phyloP scores from a whole-genome alignment of 2,113 vertebrate species.

The Mesocricetus auratus region DNA sequence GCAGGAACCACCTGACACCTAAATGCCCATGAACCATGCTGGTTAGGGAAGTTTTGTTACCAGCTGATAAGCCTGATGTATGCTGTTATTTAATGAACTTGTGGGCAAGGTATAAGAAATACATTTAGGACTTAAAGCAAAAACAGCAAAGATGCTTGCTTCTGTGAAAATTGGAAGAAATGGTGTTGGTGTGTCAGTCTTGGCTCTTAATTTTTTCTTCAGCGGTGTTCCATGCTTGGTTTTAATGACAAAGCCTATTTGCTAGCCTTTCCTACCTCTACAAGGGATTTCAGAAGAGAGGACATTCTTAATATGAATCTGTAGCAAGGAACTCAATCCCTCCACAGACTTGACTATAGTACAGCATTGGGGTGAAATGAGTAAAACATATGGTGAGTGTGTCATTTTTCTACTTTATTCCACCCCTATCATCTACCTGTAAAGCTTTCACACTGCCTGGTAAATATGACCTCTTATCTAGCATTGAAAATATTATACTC shows the following conservation, averaged over 20 bases:
- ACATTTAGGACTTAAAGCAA: not conserved
- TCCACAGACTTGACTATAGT: not conserved
- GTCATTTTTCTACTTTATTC: not conserved
- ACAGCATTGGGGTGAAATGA: not conserved
- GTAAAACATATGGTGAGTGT: not conserved
- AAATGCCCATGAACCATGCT: not conserved
- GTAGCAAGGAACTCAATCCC: not conserved
- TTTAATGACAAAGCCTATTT: not conserved
- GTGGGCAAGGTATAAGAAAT: not conserved
- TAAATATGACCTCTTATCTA: not conserved
- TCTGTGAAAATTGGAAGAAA: not conserved
- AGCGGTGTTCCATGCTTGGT: not conserved
- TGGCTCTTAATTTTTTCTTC: not conserved
- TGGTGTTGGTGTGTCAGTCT: not conserved
- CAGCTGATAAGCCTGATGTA: not conserved
- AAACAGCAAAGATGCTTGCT: not conserved
- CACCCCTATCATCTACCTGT: not conserved
- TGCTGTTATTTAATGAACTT: not conserved
- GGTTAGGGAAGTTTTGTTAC: not conserved
- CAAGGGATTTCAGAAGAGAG: not conserved
- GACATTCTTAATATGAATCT: not conserved
- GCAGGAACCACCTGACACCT: not conserved
- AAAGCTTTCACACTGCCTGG: not conserved
- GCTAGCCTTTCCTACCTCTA: not conserved
- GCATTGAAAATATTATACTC: constrained; percentile 29